Percentiles rank a stretch among this genome's conserved stretches.
These are phyloP conservation scores for Morone saxatilis DNA, from an alignment of 2,113 vertebrate genomes.

Conservation along the genomic window DNA sequence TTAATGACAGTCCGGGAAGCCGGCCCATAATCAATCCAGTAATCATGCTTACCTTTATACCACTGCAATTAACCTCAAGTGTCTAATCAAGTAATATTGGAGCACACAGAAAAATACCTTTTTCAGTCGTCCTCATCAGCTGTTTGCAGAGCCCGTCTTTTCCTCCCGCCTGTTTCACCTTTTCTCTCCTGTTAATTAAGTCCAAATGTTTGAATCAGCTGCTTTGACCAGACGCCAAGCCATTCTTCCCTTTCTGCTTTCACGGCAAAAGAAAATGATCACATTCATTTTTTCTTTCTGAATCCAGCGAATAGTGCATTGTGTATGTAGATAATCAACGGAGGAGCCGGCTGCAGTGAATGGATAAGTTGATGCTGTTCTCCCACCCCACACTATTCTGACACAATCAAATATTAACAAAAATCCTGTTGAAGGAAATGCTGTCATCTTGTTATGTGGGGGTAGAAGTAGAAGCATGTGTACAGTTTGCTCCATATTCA, in stretches of 20 bases:
- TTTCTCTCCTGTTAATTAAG: conserved; percentile 48
- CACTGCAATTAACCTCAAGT: conserved; percentile 54
- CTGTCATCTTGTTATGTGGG: background rate
- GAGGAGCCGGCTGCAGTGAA: conserved; percentile 1
- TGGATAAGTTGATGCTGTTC: background rate
- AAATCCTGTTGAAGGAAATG: conserved; percentile 1
- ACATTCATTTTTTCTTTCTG: conserved; percentile 10
- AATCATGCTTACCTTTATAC: conserved; percentile 56
- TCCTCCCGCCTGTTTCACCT: conserved; percentile 29
- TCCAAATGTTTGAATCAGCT: conserved; percentile 60
- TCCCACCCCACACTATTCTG: background rate
- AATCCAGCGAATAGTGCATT: background rate
- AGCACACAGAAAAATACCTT: conserved; percentile 39
- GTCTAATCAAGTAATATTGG: conserved; percentile 53
- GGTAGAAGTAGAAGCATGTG: background rate
- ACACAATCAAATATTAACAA: background rate
- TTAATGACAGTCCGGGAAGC: conserved; percentile 49
- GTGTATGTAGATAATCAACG: background rate
- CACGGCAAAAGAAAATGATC: conserved; percentile 12
- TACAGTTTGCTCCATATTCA: background rate
- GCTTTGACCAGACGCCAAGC: conserved; percentile 9
- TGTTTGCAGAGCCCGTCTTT: conserved; percentile 16
- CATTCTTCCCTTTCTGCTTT: conserved; percentile 14
- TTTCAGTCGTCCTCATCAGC: conserved; percentile 45
- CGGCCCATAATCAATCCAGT: conserved; percentile 53